These are phyloP conservation scores for Amazona vittata DNA, from an alignment of 2,113 vertebrate species.

Conservation along the genomic window DNA sequence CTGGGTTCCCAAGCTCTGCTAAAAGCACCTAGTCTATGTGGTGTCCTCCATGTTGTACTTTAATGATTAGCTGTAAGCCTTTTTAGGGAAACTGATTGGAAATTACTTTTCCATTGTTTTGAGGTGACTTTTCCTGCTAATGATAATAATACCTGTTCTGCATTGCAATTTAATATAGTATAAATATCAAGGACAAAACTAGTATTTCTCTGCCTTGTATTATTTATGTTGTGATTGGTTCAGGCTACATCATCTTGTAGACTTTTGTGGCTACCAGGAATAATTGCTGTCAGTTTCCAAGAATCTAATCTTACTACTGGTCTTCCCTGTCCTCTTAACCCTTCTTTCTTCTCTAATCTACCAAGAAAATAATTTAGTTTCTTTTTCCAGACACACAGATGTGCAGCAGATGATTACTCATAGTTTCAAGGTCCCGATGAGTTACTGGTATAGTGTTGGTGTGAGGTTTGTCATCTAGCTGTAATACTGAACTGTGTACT, in stretches of 20 bases:
- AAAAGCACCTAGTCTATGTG: neutral
- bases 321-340: neutral
- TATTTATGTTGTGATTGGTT: neutral
- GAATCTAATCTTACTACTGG: neutral
- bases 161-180: neutral
- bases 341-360: neutral
- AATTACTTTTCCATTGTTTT: slow-evolving; percentile 28
- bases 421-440: slow-evolving; percentile 50
- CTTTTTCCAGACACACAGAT: slow-evolving; percentile 6
- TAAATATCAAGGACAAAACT: neutral
- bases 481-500: neutral
- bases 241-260: neutral
- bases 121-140: slow-evolving; percentile 39
- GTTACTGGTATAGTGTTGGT: slow-evolving; percentile 28
- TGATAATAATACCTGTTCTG: slow-evolving; percentile 7
- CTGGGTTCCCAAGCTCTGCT: neutral
- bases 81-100: slow-evolving; percentile 21
- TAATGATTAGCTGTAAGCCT: neutral
- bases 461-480: neutral
- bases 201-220: neutral
- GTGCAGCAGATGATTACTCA: slow-evolving; percentile 49
- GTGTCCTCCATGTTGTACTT: neutral
- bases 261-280: neutral
- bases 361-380: neutral
- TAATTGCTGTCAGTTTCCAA: neutral